phyloP scores from a whole-genome alignment of 2,888 invertebrate genomes.

The Pandemis cinnamomeana region DNA sequence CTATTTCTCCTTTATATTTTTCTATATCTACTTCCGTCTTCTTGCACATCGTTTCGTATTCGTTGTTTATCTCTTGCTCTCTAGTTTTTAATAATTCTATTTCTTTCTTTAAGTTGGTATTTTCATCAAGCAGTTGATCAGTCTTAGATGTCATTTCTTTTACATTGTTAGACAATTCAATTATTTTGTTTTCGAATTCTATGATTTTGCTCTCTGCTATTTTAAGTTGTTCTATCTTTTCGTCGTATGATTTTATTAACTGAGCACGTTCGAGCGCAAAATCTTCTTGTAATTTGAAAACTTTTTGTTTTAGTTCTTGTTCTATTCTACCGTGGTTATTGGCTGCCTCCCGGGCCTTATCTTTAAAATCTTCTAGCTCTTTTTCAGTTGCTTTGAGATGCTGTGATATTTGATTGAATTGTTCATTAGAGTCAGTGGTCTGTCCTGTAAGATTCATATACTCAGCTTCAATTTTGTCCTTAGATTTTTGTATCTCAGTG shows the following conservation, averaged over 20 bases:
- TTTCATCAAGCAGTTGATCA: conserved; percentile 74
- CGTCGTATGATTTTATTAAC: conserved; percentile 67
- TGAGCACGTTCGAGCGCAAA: conserved; percentile 70
- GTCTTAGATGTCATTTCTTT: conserved; percentile 65
- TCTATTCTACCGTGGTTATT: conserved; percentile 75
- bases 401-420: conserved; percentile 82
- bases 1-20: conserved; percentile 76
- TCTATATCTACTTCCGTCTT: conserved; percentile 77
- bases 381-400: conserved; percentile 84
- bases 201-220: conserved; percentile 68
- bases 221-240: conserved; percentile 68
- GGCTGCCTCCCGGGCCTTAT: conserved; percentile 73
- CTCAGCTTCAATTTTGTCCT: conserved; percentile 85
- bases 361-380: conserved; percentile 80
- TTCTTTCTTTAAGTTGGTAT: conserved; percentile 73
- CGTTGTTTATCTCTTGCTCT: conserved; percentile 69
- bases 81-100: conserved; percentile 69
- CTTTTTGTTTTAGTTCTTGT: conserved; percentile 78
- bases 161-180: conserved; percentile 61
- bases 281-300: conserved; percentile 77
- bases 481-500: conserved; percentile 81
- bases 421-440: conserved; percentile 85
- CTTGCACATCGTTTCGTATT: conserved; percentile 69
- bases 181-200: conserved; percentile 62
- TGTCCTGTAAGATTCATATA: conserved; percentile 84